Base-by-base conservation (phyloP, 1,140 invertebrate genomes). In the Phthorimaea operculella region DNA sequence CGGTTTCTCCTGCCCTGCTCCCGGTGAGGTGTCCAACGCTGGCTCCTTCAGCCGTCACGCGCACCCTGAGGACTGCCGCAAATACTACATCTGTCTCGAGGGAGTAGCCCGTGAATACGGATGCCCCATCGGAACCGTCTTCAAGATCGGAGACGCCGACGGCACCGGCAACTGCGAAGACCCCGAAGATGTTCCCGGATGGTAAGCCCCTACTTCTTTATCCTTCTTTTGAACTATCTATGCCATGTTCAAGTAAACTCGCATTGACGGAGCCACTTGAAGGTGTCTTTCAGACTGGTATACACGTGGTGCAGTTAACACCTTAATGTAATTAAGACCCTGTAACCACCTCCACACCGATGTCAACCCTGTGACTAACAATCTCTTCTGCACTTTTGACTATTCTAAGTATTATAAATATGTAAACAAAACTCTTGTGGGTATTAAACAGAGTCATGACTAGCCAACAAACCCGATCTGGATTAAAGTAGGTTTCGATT, bases 21-120 rank as follows among this genome's bases (percentile, higher is more conserved):
- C 92, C 60, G 90, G 92, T 73, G 93, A 94, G 87, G 87, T 93
- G 28, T 89, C 90, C 63, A 92, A 91, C 64, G 89, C 92, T 60
- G 96, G 95, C 59, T 94, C 94, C 49, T 98, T 97, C 91, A 96
- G 94, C 53, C 91, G 96, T 79, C 96, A 97, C 85, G 94, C 95
- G 58, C 96, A 98, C 85, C 95, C 95, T 50, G 95, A 96, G 57
- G 96, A 97, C 81, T 97, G 96, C 89, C 90, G 96, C 68, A 96
- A 97, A 79, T 98, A 97, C 86, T 98, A 95, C 89, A 95, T 96
- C 86, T 97, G 95, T 78, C 82, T 97, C 48, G 95, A 96, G 77
- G 93, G 93, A 59, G 92, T 91, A 52, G 92, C 96, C 57, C 89
- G 96, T 66, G 95, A 97, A 82, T 98, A 98, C 81, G 96, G 96